These are phyloP conservation scores for Dynastes grantii DNA, from an alignment of 2,888 invertebrate species.

Conservation along the genomic window DNA sequence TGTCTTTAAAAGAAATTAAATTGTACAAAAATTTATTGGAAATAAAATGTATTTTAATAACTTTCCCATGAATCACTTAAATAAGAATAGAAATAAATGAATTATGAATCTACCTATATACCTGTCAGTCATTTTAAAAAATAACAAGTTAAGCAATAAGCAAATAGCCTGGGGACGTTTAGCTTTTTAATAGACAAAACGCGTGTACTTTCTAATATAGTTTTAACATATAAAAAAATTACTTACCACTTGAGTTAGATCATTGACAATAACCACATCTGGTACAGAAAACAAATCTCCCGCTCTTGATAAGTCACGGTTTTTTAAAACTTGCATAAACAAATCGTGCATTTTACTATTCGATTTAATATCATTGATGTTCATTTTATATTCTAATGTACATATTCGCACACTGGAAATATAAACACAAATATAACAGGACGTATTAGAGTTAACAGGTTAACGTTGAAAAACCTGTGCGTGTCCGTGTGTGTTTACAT, in stretches of 20 bases:
- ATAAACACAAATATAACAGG: conserved; percentile 40
- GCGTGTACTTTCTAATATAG: not conserved
- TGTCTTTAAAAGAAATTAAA: too few relatives aligned
- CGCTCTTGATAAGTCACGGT: conserved; percentile 91
- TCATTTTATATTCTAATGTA: conserved; percentile 50
- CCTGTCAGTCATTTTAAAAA: too few relatives aligned
- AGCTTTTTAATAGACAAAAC: not conserved
- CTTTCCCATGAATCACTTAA: too few relatives aligned
- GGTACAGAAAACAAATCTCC: conserved; percentile 93
- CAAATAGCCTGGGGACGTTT: not conserved
- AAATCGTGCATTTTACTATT: conserved; percentile 87
- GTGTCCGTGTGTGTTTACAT: conserved; percentile 38
- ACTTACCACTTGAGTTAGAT: conserved; percentile 87
- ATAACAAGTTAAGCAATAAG: not conserved
- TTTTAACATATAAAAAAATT: conserved; percentile 54
- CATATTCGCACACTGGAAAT: conserved; percentile 43
- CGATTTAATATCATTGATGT: conserved; percentile 51
- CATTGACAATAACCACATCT: conserved; percentile 89
- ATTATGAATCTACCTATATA: too few relatives aligned
- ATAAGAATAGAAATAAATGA: too few relatives aligned
- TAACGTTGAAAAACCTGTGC: conserved; percentile 43
- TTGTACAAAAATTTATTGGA: conserved; percentile 2
- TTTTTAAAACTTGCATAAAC: conserved; percentile 90
- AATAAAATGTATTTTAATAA: not conserved
- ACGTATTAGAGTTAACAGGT: conserved; percentile 30